Percentiles rank a stretch among this genome's conserved stretches.
Evolutionary conservation across 2,113 vertebrate species (phyloP).

Genomic region (Bos indicus): DNA sequence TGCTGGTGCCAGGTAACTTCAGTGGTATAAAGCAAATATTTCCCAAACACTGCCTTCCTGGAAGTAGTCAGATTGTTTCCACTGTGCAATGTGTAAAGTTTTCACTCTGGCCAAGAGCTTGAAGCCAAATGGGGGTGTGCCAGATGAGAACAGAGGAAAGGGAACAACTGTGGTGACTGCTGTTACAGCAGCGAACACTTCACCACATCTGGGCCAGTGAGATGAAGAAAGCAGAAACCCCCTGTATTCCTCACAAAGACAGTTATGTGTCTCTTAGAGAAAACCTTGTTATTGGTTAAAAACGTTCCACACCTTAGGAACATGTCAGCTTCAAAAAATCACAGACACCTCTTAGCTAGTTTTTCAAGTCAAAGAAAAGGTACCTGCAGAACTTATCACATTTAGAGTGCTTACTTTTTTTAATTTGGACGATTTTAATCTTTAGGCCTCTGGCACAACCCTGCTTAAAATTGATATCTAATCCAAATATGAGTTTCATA

Average conservation of each 20-base stretch:
- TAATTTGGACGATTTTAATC: slow-evolving; percentile 30
- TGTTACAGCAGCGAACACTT: slow-evolving; percentile 63
- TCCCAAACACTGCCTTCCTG: slow-evolving; percentile 32
- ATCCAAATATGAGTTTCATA: slow-evolving; percentile 57
- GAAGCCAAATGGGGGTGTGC: slow-evolving; percentile 75
- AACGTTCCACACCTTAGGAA: slow-evolving; percentile 25
- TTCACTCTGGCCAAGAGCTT: slow-evolving; percentile 71
- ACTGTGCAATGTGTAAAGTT: slow-evolving; percentile 67
- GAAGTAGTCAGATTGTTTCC: slow-evolving; percentile 51
- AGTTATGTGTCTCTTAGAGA: slow-evolving; percentile 43
- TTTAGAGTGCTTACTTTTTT: slow-evolving; percentile 46
- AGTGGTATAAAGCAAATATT: slow-evolving; percentile 49
- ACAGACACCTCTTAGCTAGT: neutral
- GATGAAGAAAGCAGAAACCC: slow-evolving; percentile 61
- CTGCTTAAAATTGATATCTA: slow-evolving; percentile 69
- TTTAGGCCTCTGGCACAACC: slow-evolving; percentile 36
- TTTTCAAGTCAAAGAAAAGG: slow-evolving; percentile 5
- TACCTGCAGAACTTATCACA: slow-evolving; percentile 34
- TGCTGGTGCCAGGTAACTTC: slow-evolving; percentile 12
- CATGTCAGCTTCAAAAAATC: neutral
- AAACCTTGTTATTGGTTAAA: slow-evolving; percentile 55
- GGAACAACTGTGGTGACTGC: slow-evolving; percentile 65
- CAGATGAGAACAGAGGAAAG: slow-evolving; percentile 76
- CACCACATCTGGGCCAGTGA: slow-evolving; percentile 68
- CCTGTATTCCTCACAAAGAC: slow-evolving; percentile 48